Evolutionary conservation across 2,797 vertebrate species (phyloP).

Genomic region (Esox lucius): DNA sequence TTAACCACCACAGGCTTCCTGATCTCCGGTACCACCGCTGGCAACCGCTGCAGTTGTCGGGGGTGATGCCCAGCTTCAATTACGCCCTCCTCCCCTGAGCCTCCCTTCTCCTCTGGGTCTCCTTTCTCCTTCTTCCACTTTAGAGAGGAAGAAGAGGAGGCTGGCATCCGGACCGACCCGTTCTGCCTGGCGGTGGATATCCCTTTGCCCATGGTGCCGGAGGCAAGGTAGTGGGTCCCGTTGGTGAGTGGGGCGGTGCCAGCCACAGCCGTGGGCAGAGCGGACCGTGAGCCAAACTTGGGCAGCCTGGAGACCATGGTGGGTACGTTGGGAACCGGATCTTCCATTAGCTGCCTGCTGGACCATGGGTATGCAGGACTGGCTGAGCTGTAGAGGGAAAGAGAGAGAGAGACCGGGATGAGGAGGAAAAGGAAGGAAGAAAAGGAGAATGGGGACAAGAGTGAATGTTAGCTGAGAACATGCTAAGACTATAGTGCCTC

Average conservation of each 20-base stretch:
- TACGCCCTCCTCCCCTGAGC: slow-evolving; percentile 24
- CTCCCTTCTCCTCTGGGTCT: slow-evolving; percentile 46
- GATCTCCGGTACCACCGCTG: slow-evolving; percentile 53
- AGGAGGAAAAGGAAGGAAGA: neutral
- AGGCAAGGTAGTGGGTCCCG: slow-evolving; percentile 62
- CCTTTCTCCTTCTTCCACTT: slow-evolving; percentile 81
- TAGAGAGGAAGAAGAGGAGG: slow-evolving; percentile 67
- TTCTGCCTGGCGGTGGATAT: slow-evolving; percentile 66
- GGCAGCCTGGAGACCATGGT: slow-evolving; percentile 91
- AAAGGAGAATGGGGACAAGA: neutral
- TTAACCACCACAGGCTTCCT: slow-evolving; percentile 65
- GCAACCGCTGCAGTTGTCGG: slow-evolving; percentile 30
- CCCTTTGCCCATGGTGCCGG: slow-evolving; percentile 27
- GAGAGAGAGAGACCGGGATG: neutral
- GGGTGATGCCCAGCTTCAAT: slow-evolving; percentile 28
- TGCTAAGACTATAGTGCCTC: neutral
- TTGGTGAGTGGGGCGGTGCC: slow-evolving; percentile 61
- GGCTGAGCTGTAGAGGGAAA: slow-evolving; percentile 35
- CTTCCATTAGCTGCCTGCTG: slow-evolving; percentile 87
- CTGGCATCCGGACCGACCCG: slow-evolving; percentile 69
- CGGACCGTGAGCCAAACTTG: slow-evolving; percentile 81
- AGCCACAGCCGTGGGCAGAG: slow-evolving; percentile 67
- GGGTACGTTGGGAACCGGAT: slow-evolving; percentile 75
- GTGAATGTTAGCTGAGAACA: neutral
- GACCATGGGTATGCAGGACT: slow-evolving; percentile 62